Evolutionary conservation across 2,113 vertebrate species (phyloP), one percentile per base, ranked within the genome.

Genomic region (Bungarus multicinctus): DNA sequence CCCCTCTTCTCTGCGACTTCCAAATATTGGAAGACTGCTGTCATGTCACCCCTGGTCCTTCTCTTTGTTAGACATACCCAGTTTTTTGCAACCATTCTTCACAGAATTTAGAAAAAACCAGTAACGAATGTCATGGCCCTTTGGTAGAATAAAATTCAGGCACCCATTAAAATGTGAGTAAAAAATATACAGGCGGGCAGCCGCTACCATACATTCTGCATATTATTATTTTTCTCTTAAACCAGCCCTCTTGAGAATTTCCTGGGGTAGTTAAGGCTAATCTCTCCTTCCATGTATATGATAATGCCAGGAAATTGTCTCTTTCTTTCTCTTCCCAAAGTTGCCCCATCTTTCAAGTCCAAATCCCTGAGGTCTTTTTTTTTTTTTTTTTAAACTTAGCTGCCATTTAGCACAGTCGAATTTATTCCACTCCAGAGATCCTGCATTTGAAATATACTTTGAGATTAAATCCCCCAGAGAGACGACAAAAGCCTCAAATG

Each of bases 391-490:
- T 6, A 8, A 52, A 95, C 57, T 52, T 0, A 0, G 47, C 89
- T 93, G 90, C 94, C 96, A 96, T 94, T 97, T 96, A 96, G 96
- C 91, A 94, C 39, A 94, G 91, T 97, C 96, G 96, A 97, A 97
- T 97, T 98, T 98, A 97, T 96, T 64, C 86, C 93, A 27, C 94
- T 96, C 96, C 45, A 92, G 94, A 95, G 96, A 95, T 92, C 43
- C 88, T 87, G 93, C 93, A 95, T 96, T 91, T 93, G 93, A 97
- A 97, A 97, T 57, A 92, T 97, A 97, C 94, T 97, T 97, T 96
- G 96, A 96, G 97, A 95, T 94, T 94, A 90, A 87, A 95, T 93
- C 86, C 94, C 94, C 93, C 85, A 55, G 94, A 96, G 95, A 96
- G 91, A 5, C 96, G 94, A 95, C 91, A 96, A 89, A 97, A 91